Evolutionary conservation across 2,797 vertebrate genomes (phyloP), one percentile per base, ranked within the genome.

Genomic region (Sphaeramia orbicularis): DNA sequence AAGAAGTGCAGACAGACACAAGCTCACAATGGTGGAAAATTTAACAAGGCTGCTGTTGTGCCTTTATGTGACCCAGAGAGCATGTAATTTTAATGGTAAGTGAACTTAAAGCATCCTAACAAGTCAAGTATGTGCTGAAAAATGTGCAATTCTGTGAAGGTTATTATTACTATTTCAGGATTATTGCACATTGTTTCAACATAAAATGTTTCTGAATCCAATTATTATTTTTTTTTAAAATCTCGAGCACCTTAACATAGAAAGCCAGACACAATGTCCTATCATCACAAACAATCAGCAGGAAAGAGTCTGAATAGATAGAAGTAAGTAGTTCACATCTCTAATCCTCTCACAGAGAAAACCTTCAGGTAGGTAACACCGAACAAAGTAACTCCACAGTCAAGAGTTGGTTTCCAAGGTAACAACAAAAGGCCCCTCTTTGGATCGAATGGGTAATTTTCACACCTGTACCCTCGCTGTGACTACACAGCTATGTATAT

Each of bases 371-470:
- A 52, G 74, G 66, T 56, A 74, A 62, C 66, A 12, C 65, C 57
- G 61, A 78, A 71, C 48, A 71, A 84, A 77, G 68, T 84, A 74
- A 45, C 62, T 79, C 75, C 36, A 63, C 64, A 74, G 69, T 76
- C 64, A 74, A 44, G 61, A 74, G 63, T 64, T 56, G 78, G 90
- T 91, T 88, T 85, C 87, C 91, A 87, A 78, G 90, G 91, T 78
- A 92, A 92, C 90, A 71, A 85, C 4, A 43, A 84, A 66, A 1
- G 4, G 49, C 6, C 54, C 71, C 75, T 65, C 64, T 74, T 77
- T 63, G 67, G 71, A 62, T 81, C 30, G n/a, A 83, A 76, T 67
- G 67, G 74, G 59, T 86, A 80, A 86, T 89, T 85, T 88, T 70
- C 81, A 84, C 84, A 84, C 78, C 80, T 86, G 83, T 74, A 81